These are phyloP conservation scores for Heliothis virescens DNA, from an alignment of 1,140 invertebrate species.

Conservation along the genomic window DNA sequence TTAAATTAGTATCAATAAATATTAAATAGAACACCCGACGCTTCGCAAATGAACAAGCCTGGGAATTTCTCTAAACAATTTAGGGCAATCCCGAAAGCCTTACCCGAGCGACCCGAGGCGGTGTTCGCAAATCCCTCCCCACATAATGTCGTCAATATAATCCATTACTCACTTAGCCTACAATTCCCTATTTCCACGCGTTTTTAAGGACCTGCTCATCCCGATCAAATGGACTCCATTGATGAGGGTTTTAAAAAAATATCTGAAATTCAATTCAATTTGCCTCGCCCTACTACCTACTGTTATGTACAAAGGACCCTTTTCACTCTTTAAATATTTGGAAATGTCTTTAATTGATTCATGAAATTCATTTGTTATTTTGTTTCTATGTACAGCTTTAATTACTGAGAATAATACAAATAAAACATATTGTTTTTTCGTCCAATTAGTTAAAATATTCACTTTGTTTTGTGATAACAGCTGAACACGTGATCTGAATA, in stretches of 20 bases:
- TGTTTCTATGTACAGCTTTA: neutral
- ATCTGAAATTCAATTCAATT: constrained; percentile 26
- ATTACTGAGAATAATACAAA: too few relatives aligned
- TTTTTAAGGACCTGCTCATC: constrained; percentile 22
- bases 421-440: too few relatives aligned
- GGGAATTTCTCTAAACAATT: constrained; percentile 7
- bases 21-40: neutral
- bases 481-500: too few relatives aligned
- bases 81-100: neutral
- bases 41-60: constrained; percentile 6
- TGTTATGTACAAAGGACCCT: neutral
- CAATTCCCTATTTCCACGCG: neutral
- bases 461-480: too few relatives aligned
- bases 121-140: neutral
- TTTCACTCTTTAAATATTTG: neutral
- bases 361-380: constrained; percentile 6
- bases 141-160: constrained; percentile 20
- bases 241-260: constrained; percentile 32
- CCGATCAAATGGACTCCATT: constrained; percentile 32
- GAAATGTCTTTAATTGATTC: neutral
- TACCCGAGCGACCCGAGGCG: neutral
- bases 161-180: constrained; percentile 30
- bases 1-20: neutral
- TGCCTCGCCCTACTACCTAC: neutral
- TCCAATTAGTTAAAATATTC: too few relatives aligned